Base-by-base conservation (phyloP, 2,797 vertebrate species). In the Zenarchopterus dispar region DNA sequence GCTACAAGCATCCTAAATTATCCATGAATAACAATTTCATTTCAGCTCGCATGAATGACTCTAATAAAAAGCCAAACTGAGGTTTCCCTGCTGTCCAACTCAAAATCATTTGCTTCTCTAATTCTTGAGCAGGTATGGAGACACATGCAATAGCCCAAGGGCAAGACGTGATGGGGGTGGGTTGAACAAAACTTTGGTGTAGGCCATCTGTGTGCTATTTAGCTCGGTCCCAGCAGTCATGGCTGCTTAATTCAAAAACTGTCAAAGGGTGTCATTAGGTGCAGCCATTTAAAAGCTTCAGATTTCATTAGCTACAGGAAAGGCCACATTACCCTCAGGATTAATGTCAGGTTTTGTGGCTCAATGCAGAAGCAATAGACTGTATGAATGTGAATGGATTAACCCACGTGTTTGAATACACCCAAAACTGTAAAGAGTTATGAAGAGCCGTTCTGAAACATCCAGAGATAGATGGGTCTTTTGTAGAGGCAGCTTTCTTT, bases 181-280 rank as follows among this genome's bases (percentile, higher is more conserved):
- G 84, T 83, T 76, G 67, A 67, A 85, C 78, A 73, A 56, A 86
- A 87, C 81, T 83, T 81, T 84, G 81, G 85, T 82, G 78, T 78
- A 71, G 81, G 84, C 92, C 93, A 94, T 94, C 93, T 94, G 93
- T 93, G 90, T 93, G 92, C 89, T 91, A 92, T 94, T 94, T 93
- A 90, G 84, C 80, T 67, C 75, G 55, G 84, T 92, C 86, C 87
- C 73, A 84, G 83, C 78, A 91, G 91, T 89, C 85, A 91, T 72
- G 87, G 87, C 90, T 92, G 88, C 89, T 93, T 93, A 91, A 92
- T 92, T 91, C 91, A 88, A 88, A 91, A 91, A 88, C 89, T 92
- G 92, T 91, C 90, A 93, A 70, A 66, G 88, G 87, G 90, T 84
- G 81, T 91, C 92, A 89, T 93, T 92, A 92, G 90, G 87, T 89